A percentile compares a stretch with the other conserved stretches of the same genome.
Evolutionary conservation across 2,797 vertebrate genomes (phyloP).

Genomic region (Parambassis ranga): DNA sequence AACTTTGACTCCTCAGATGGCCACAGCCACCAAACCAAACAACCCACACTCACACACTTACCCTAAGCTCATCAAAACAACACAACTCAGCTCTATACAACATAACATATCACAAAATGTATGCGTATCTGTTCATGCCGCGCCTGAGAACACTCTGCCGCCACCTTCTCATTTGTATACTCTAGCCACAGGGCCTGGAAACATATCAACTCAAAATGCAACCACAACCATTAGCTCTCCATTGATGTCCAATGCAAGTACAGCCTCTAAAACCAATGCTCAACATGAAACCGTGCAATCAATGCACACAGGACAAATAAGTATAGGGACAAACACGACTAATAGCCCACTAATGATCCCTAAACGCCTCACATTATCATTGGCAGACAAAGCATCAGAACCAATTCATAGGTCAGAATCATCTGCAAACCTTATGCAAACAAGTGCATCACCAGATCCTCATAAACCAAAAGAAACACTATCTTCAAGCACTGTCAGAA

Average conservation of each 20-base stretch:
- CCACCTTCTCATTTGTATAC: constrained; percentile 13
- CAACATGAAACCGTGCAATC: not conserved
- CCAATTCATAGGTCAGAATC: constrained; percentile 5
- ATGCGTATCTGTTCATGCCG: constrained; percentile 40
- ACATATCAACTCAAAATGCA: constrained; percentile 2
- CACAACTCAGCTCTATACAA: constrained; percentile 16
- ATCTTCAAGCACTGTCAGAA: not conserved
- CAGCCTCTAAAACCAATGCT: not conserved
- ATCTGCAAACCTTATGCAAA: not conserved
- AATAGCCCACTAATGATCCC: not conserved
- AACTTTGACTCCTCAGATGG: constrained; percentile 53
- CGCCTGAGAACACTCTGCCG: constrained; percentile 15
- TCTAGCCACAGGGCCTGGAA: not conserved
- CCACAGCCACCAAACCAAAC: constrained; percentile 62
- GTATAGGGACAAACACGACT: not conserved
- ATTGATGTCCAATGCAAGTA: not conserved
- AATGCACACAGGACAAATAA: not conserved
- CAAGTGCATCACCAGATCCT: not conserved
- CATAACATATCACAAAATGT: constrained; percentile 30
- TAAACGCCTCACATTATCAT: not conserved
- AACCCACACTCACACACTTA: constrained; percentile 36
- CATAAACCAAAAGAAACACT: not conserved
- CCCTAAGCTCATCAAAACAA: constrained; percentile 12
- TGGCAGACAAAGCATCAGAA: not conserved
- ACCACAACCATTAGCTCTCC: not conserved